These are phyloP conservation scores for Aplodontia rufa DNA, from an alignment of 2,113 vertebrate species.

Conservation along the genomic window DNA sequence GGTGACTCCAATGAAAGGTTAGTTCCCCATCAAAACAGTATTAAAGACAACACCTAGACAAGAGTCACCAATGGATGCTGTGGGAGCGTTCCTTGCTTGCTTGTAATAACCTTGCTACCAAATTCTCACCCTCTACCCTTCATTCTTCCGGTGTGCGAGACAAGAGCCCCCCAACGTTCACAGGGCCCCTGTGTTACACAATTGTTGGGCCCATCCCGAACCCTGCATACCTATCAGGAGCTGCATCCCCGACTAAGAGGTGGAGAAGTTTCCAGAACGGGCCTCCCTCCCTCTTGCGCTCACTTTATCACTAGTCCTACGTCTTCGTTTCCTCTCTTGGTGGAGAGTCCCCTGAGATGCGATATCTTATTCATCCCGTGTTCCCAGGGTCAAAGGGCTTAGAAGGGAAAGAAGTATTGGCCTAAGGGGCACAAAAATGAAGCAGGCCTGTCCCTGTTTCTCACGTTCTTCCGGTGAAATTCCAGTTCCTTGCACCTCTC, in stretches of 20 bases:
- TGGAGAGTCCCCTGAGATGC: too few species aligned
- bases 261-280: background rate
- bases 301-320: background rate
- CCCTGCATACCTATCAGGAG: background rate
- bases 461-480: background rate
- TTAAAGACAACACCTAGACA: too few species aligned
- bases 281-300: background rate
- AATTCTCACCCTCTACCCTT: too few species aligned
- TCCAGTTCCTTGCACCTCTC: background rate
- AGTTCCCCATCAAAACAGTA: too few species aligned
- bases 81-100: too few species aligned
- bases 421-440: rapidly evolving
- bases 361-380: background rate
- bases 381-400: background rate
- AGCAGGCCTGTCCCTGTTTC: background rate
- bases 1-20: too few species aligned
- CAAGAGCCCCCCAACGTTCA: too few species aligned
- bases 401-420: background rate
- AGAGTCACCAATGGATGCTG: too few species aligned
- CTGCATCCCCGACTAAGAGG: background rate
- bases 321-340: background rate
- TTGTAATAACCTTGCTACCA: too few species aligned
- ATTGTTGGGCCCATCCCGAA: too few species aligned
- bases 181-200: too few species aligned
- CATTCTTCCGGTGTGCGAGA: too few species aligned